phyloP scores from a whole-genome alignment of 1,140 invertebrate genomes.

The Prorops nasuta region DNA sequence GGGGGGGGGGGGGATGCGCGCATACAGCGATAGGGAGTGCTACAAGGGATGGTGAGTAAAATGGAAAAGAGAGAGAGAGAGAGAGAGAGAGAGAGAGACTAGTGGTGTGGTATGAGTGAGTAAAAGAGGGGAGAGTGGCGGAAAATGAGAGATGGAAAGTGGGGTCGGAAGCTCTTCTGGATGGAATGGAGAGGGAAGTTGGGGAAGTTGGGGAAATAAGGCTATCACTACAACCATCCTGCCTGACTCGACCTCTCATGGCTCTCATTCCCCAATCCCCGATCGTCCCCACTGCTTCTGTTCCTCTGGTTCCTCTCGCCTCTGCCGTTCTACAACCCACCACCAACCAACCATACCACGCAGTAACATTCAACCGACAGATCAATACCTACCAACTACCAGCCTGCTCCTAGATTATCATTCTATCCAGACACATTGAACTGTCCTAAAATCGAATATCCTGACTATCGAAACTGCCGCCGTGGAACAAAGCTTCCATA shows the following conservation, averaged over 20 bases:
- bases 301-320: conserved; percentile 12
- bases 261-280: no score
- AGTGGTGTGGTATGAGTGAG: no score
- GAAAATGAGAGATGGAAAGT: no score
- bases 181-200: no score
- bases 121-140: conserved; percentile 5
- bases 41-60: neutral
- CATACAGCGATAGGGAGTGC: neutral
- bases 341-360: conserved; percentile 38
- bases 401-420: conserved; percentile 47
- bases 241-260: no score
- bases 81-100: neutral
- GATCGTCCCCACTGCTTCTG: conserved; percentile 13
- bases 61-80: neutral
- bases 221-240: no score
- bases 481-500: no score
- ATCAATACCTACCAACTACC: conserved; percentile 52
- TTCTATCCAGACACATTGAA: conserved; percentile 45
- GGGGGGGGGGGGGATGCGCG: neutral
- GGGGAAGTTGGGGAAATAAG: no score
- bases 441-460: conserved; percentile 33
- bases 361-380: conserved; percentile 48
- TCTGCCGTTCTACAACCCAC: conserved; percentile 27
- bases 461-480: neutral
- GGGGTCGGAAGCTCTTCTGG: no score